Conservation (phyloP, 2,113 vertebrate species). For the Echinops telfairi region DNA sequence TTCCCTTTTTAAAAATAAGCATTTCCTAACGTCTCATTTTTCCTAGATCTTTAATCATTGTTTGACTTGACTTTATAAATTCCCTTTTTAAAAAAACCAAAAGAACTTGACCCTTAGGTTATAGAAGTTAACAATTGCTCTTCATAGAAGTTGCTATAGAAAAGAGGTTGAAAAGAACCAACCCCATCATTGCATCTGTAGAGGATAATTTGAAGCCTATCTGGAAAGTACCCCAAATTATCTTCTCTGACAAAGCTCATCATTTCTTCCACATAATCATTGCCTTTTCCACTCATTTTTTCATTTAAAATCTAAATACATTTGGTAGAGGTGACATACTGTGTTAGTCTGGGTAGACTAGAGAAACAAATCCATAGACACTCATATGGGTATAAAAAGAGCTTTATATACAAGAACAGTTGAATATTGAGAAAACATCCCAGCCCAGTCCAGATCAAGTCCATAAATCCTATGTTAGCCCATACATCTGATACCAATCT, state of each 20-base stretch:
- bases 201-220: not conserved
- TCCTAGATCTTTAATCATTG: not conserved
- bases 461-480: too few species aligned
- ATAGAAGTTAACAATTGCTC: not conserved
- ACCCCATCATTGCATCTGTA: not conserved
- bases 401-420: too few species aligned
- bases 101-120: conserved; percentile 27
- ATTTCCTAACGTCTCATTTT: conserved; percentile 19
- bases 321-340: not conserved
- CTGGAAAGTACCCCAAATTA: not conserved
- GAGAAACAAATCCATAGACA: too few species aligned
- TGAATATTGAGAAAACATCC: too few species aligned
- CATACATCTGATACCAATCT: too few species aligned
- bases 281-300: not conserved
- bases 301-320: conserved; percentile 9
- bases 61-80: not conserved
- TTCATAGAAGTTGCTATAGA: not conserved
- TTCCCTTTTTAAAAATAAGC: too few species aligned
- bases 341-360: too few species aligned
- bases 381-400: too few species aligned
- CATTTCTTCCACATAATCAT: not conserved
- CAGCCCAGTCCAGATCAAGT: too few species aligned
- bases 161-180: not conserved
- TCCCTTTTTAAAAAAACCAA: not conserved
- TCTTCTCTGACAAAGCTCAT: not conserved